A percentile compares a stretch with the other conserved stretches of the same genome.
These are phyloP conservation scores for Diogma glabrata DNA, from an alignment of 2,888 invertebrate genomes.

Conservation along the genomic window DNA sequence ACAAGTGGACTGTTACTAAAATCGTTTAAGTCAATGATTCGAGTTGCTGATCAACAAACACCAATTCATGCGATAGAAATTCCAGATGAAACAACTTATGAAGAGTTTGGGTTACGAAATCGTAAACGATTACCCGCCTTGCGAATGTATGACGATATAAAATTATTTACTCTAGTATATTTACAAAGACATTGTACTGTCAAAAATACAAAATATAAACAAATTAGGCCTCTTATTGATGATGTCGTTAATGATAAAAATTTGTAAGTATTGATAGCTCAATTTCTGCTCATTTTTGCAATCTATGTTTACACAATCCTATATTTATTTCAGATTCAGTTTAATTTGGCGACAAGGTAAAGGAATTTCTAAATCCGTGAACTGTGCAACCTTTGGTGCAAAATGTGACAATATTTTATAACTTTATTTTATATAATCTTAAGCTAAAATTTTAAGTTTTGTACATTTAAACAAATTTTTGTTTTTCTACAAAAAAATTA, in stretches of 20 bases:
- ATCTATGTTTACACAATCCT: too few species aligned
- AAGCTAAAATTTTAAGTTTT: too few species aligned
- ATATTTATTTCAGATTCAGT: not conserved
- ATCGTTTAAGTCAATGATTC: slow-evolving; percentile 28
- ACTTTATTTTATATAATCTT: too few species aligned
- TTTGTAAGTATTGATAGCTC: slow-evolving; percentile 30
- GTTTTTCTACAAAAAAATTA: too few species aligned
- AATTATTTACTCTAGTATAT: slow-evolving; percentile 32
- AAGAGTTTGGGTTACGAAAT: slow-evolving; percentile 27
- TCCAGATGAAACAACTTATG: slow-evolving; percentile 28
- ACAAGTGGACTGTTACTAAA: slow-evolving; percentile 30
- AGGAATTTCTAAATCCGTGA: not conserved
- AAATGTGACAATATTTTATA: slow-evolving; percentile 3
- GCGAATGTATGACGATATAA: slow-evolving; percentile 31
- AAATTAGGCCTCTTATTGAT: slow-evolving; percentile 33
- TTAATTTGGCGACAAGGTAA: not conserved
- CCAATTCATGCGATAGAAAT: slow-evolving; percentile 31
- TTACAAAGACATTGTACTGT: slow-evolving; percentile 34
- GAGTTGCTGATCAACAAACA: slow-evolving; percentile 27
- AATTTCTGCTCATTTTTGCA: too few species aligned
- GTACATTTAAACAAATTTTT: too few species aligned
- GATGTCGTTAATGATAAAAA: slow-evolving; percentile 31
- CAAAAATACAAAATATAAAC: not conserved
- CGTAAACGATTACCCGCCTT: slow-evolving; percentile 30
- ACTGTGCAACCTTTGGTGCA: not conserved